Base-by-base conservation (phyloP, 2,888 invertebrate genomes). In the Bembecia ichneumoniformis region DNA sequence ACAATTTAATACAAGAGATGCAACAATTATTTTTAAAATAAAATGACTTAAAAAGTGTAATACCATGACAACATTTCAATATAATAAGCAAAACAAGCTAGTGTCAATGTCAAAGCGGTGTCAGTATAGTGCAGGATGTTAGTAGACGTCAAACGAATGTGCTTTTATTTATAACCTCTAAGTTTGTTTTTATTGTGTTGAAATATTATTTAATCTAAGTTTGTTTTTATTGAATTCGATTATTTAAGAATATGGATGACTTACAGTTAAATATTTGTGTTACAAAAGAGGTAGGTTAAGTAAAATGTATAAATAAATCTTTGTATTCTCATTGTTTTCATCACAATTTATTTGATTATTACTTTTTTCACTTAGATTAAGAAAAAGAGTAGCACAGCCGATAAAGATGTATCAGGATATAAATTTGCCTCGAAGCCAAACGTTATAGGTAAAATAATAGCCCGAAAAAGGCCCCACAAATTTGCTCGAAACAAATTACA, bases 201-300 rank as follows among this genome's bases (percentile, higher is more conserved):
- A 47, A 43, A 48, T 43, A 51, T 45, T 11, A 9, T 35, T 45
- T 13, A 43, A 34, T 47, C 47, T n/a, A n/a, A n/a, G n/a, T n/a
- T n/a, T n/a, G n/a, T n/a, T n/a, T 54, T 47, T 48, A 46, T 48
- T 46, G 50, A 48, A 49, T 51, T 35, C 46, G 53, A 55, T 56
- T 55, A 55, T 59, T 51, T 46, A 28, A 20, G 15, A 65, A 62
- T 58, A 87, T 87, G 87, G 87, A 88, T 58, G 88, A 88, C 67
- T 71, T 88, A 68, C 88, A 87, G 60, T 64, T 88, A 52, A 88
- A 88, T 76, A 87, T 88, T 62, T 69, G 78, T 15, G 64, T 68
- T 35, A 53, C 64, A 13, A 81, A 70, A 56, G 82, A 77, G 69
- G 87, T 84, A 64, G 58, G 69, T 64, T 84, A 63, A 58, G 69